phyloP scores from a whole-genome alignment of 1,140 invertebrate species.

The Nautilus pompilius region DNA sequence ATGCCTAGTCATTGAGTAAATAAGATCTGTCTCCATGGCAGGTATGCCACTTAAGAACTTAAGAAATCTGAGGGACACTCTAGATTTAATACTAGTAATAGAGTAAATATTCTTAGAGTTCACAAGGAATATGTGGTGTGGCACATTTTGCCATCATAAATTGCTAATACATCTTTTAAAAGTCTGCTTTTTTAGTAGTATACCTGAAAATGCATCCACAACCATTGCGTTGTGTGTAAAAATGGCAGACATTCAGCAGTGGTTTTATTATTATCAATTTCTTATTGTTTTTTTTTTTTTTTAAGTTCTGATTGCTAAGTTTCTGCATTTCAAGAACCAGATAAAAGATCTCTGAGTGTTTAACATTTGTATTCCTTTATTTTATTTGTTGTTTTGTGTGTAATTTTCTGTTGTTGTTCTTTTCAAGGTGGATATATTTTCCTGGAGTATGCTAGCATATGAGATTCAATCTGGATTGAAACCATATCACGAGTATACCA shows the following conservation, averaged over 20 bases:
- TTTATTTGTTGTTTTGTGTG: background rate
- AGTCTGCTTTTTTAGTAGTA: no score
- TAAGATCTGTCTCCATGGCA: no score
- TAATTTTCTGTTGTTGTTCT: background rate
- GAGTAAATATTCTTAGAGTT: no score
- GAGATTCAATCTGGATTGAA: conserved; percentile 33
- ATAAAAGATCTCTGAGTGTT: background rate
- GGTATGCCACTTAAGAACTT: no score
- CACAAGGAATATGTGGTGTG: no score
- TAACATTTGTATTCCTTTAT: background rate
- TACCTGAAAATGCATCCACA: no score
- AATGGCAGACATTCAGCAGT: background rate
- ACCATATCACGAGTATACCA: conserved; percentile 27
- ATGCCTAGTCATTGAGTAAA: no score
- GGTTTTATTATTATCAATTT: background rate
- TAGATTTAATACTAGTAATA: no score
- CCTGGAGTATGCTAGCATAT: conserved; percentile 38
- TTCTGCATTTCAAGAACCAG: background rate
- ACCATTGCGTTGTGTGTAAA: no score
- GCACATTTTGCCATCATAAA: no score
- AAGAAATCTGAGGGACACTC: no score
- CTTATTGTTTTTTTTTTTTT: background rate
- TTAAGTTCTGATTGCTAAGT: background rate
- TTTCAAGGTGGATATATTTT: conserved; percentile 44
- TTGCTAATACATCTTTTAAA: no score